Conservation (phyloP, 2,113 vertebrate species). For the Lathamus discolor region DNA sequence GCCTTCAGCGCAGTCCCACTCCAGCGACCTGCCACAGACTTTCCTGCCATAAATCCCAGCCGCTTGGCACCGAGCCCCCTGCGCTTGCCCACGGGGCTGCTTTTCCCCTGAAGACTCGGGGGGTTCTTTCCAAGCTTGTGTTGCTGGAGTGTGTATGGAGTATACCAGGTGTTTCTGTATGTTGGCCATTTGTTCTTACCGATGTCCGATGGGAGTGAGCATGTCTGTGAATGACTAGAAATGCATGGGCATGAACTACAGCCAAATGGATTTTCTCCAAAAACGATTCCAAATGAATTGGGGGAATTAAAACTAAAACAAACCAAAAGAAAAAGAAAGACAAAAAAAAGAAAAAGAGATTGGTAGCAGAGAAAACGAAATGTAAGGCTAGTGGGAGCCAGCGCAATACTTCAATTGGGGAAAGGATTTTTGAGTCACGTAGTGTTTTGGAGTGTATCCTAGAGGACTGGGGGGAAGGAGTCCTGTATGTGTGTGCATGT, state of each 20-base stretch:
- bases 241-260: slow-evolving; percentile 81
- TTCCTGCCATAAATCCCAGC: slow-evolving; percentile 39
- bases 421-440: slow-evolving; percentile 52
- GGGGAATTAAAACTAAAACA: background rate
- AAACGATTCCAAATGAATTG: slow-evolving; percentile 57
- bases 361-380: slow-evolving; percentile 27
- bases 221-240: slow-evolving; percentile 77
- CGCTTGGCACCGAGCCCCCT: background rate
- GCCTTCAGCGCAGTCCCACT: background rate
- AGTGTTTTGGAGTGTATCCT: slow-evolving; percentile 77
- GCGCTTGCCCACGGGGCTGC: background rate
- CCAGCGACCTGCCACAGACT: background rate
- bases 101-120: slow-evolving; percentile 70
- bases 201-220: slow-evolving; percentile 73
- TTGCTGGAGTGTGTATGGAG: slow-evolving; percentile 79
- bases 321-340: background rate
- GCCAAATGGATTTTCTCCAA: slow-evolving; percentile 80
- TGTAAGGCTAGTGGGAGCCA: slow-evolving; percentile 36
- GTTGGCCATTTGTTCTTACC: slow-evolving; percentile 76
- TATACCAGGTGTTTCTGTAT: slow-evolving; percentile 74
- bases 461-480: slow-evolving; percentile 68
- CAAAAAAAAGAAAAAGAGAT: background rate
- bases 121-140: slow-evolving; percentile 76
- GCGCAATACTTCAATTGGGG: slow-evolving; percentile 15
- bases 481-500: slow-evolving; percentile 76